These are phyloP conservation scores for Ceratothoa steindachneri DNA, from an alignment of 2,888 invertebrate species.

Conservation along the genomic window DNA sequence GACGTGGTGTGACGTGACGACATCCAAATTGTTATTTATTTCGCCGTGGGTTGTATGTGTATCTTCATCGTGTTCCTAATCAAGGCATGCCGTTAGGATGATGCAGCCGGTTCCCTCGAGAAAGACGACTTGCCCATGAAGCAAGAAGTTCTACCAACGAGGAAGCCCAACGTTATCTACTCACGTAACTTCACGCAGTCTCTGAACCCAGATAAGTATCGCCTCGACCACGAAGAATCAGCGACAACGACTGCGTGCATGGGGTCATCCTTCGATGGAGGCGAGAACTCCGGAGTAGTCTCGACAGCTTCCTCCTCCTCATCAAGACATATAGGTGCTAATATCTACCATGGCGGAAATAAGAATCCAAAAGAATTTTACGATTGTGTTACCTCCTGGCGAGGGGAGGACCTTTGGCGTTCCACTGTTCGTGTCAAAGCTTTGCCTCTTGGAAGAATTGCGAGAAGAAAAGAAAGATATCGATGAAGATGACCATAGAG, in stretches of 20 bases:
- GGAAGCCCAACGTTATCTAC: conserved; percentile 45
- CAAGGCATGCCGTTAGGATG: conserved; percentile 31
- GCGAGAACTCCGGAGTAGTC: too few species aligned
- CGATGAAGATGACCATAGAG: conserved; percentile 7
- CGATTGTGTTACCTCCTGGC: neutral
- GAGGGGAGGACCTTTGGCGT: conserved; percentile 11
- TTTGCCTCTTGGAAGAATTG: conserved; percentile 15
- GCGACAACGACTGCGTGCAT: neutral
- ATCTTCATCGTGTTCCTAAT: conserved; percentile 40
- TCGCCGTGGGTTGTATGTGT: conserved; percentile 43
- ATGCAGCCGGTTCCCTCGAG: neutral
- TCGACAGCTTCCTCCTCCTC: conserved; percentile 14
- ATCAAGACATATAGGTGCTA: too few species aligned
- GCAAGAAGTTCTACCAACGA: conserved; percentile 30
- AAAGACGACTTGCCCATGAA: conserved; percentile 2
- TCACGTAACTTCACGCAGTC: conserved; percentile 29
- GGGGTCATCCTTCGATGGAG: too few species aligned
- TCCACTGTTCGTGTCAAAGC: conserved; percentile 15
- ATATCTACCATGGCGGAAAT: too few species aligned
- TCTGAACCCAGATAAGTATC: conserved; percentile 1
- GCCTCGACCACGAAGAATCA: conserved; percentile 2
- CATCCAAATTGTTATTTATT: conserved; percentile 38
- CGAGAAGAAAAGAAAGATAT: conserved; percentile 22
- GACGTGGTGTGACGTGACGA: conserved; percentile 17
- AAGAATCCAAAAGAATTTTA: too few species aligned